Evolutionary conservation across 2,888 invertebrate species (phyloP), one percentile per base, ranked within the genome.

Genomic region (Tupiocoris notatus): DNA sequence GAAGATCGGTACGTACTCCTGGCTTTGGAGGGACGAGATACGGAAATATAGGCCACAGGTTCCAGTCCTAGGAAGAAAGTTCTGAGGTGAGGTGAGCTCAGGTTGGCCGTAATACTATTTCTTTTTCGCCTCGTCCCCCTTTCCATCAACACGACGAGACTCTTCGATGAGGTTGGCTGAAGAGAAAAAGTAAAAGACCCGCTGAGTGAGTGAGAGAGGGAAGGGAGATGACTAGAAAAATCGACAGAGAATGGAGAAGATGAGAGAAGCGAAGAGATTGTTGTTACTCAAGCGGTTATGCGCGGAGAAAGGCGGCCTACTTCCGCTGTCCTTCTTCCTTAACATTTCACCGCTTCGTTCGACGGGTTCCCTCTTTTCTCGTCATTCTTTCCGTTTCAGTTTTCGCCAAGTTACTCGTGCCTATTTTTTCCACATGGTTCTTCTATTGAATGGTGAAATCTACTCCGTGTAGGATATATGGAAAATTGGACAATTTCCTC

Each of bases 241-340:
- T 7, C 39, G 39, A 39, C 6, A 39, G 39, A 39, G 12, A 39
- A 39, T 39, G 39, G 39, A 39, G 12, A 12, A 12, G 39, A 39
- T 7, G 39, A 39, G 12, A 16, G 23, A n/a, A n/a, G n/a, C n/a
- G n/a, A 70, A 61, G 59, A 70, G 61, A 70, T 70, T 61, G 70
- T 70, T 73, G 73, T 73, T 73, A 73, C 63, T 63, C 64, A 73
- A 73, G 73, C 62, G 54, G 64, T 73, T 73, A 73, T 73, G 63
- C 73, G 54, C 54, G 73, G 73, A 73, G 73, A 73, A 73, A 73
- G 73, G 73, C 63, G 73, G 21, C 73, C 73, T 73, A 73, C 73
- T 73, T 73, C 73, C 73, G 62, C 54, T 73, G 73, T 73, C 73
- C 73, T 56, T 63, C 73, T 73, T 64, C 73, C 73, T 70, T 59